Evolutionary conservation across 2,888 invertebrate species (phyloP), one percentile per base, ranked within the genome.

Genomic region (Ectobius pallidus): DNA sequence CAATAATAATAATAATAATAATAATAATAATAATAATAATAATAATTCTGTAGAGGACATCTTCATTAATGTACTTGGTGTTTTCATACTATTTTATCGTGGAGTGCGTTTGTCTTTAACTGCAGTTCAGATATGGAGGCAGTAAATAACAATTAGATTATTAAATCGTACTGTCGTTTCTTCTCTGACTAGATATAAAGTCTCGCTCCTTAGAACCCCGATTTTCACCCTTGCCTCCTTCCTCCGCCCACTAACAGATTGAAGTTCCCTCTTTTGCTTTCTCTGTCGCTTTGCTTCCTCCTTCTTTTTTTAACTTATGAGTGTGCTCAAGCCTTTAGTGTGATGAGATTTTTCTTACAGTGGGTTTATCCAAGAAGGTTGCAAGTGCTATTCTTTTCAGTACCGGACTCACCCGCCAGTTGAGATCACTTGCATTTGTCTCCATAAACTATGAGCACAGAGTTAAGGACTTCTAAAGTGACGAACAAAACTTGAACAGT

Each of bases 311-410:
- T 25, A 65, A 65, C 65, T 65, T 44, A 65, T 25, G 42, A 65
- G 65, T 42, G 65, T 65, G 42, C 65, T 65, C 65, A 44, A 27
- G n/a, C 25, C 42, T 27, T 65, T 25, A 65, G 65, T 42, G 65
- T 44, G 65, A 65, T 65, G 42, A 42, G 65, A 44, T 65, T 65
- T 58, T 65, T 65, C 65, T 65, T 65, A 25, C 25, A 11, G 7
- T 2, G 34, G 30, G 32, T 62, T 62, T 62, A 1, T 27, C 44
- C 42, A 44, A 65, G 65, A 65, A 65, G 62, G 62, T 34, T 16
- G 44, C 65, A 65, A 65, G 65, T 65, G 44, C 42, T 65, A 22
- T 25, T 27, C 27, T 16, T 25, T 27, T 25, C n/a, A n/a, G n/a
- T n/a, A n/a, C n/a, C n/a, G n/a, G n/a, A n/a, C n/a, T n/a, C n/a